Evolutionary conservation across 1,140 invertebrate genomes (phyloP).

Genomic region (Neelides sp.): DNA sequence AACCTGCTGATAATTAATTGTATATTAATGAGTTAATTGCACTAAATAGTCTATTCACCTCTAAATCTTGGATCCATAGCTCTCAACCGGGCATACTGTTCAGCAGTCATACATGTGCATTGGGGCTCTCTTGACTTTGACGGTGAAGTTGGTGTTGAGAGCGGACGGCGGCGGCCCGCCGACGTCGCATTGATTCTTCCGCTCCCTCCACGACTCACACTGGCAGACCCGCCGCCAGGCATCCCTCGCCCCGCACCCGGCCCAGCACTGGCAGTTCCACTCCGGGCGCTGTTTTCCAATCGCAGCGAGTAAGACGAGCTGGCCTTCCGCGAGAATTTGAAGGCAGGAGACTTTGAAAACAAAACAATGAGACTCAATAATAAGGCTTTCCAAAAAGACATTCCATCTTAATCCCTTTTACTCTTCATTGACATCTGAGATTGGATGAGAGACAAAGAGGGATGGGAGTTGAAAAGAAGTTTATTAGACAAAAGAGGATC

Average conservation of each 20-base stretch:
- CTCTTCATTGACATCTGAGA: too few species aligned
- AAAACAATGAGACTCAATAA: slow-evolving; percentile 29
- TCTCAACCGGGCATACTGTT: slow-evolving; percentile 71
- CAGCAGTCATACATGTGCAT: slow-evolving; percentile 86
- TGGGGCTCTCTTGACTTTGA: slow-evolving; percentile 75
- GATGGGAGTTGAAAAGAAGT: too few species aligned
- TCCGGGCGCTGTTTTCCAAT: slow-evolving; percentile 49
- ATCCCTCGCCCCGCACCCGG: slow-evolving; percentile 12
- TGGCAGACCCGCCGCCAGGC: slow-evolving; percentile 7
- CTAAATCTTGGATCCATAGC: slow-evolving; percentile 72
- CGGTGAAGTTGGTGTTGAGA: slow-evolving; percentile 86
- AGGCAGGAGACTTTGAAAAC: slow-evolving; percentile 79
- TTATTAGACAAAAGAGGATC: too few species aligned
- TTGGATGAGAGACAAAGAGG: too few species aligned
- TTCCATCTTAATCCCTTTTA: too few species aligned
- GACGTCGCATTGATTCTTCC: slow-evolving; percentile 25
- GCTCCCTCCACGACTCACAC: slow-evolving; percentile 21
- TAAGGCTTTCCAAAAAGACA: too few species aligned
- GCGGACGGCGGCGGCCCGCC: slow-evolving; percentile 56
- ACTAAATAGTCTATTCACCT: slow-evolving; percentile 41
- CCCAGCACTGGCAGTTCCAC: slow-evolving; percentile 12
- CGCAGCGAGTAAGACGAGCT: slow-evolving; percentile 90
- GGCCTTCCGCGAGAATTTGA: slow-evolving; percentile 93
- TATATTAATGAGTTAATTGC: too few species aligned
- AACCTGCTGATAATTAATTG: too few species aligned